Percentiles rank a stretch among this genome's conserved stretches.
Evolutionary conservation across 1,140 invertebrate species (phyloP).

Genomic region (Drosophila lowei): DNA sequence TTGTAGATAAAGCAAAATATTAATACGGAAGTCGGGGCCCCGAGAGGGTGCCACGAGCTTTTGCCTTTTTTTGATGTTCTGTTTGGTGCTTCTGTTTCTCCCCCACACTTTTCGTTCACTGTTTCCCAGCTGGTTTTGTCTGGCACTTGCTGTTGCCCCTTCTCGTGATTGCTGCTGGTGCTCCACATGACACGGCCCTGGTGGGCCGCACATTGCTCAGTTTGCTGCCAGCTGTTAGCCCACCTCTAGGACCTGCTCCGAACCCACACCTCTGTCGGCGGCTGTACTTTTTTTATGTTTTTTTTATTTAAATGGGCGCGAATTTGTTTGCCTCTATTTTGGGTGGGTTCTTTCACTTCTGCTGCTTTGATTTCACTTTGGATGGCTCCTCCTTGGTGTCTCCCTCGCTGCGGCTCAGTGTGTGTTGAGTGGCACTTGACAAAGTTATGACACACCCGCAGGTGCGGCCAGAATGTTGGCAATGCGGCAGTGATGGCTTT

Average conservation of each 20-base stretch:
- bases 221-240: slow-evolving; percentile 39
- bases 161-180: slow-evolving; percentile 10
- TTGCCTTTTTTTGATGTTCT: background rate
- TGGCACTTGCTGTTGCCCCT: slow-evolving; percentile 16
- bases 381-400: slow-evolving; percentile 10
- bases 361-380: slow-evolving; percentile 50
- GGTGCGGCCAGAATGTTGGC: slow-evolving; percentile 42
- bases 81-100: background rate
- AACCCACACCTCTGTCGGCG: background rate
- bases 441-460: slow-evolving; percentile 56
- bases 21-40: too few relatives aligned
- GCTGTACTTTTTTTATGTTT: slow-evolving; percentile 2
- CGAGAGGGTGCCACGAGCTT: too few relatives aligned
- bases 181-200: slow-evolving; percentile 40
- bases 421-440: slow-evolving; percentile 55
- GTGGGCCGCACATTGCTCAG: slow-evolving; percentile 30
- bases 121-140: slow-evolving; percentile 34
- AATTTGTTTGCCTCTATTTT: slow-evolving; percentile 30
- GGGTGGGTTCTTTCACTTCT: slow-evolving; percentile 5
- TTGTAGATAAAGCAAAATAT: too few relatives aligned
- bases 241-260: background rate
- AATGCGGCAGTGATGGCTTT: slow-evolving; percentile 9
- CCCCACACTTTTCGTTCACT: slow-evolving; percentile 17
- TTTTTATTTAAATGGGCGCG: slow-evolving; percentile 35
- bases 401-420: slow-evolving; percentile 12